phyloP scores from a whole-genome alignment of 1,140 invertebrate species.

The Dermatophagoides farinae region DNA sequence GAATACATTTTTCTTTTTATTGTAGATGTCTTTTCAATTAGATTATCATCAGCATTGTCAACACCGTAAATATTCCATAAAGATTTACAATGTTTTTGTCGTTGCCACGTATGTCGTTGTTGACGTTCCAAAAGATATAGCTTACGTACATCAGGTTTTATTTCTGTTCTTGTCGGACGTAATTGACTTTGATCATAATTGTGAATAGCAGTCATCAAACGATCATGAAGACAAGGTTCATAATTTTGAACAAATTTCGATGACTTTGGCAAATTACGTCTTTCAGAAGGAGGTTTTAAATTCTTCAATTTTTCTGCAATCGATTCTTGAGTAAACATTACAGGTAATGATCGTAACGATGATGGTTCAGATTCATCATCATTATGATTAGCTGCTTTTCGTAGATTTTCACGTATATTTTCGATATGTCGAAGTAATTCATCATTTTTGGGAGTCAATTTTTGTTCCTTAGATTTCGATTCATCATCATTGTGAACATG shows the following conservation, averaged over 20 bases:
- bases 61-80: too few relatives aligned
- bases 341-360: not conserved
- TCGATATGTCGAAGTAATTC: not conserved
- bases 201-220: not conserved
- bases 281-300: not conserved
- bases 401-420: not conserved
- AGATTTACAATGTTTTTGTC: too few relatives aligned
- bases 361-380: not conserved
- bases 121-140: not conserved
- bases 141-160: not conserved
- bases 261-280: not conserved
- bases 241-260: not conserved
- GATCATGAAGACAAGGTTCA: not conserved
- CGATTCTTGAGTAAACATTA: not conserved
- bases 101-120: too few relatives aligned
- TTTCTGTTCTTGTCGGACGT: not conserved
- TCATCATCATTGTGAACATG: not conserved
- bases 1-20: too few relatives aligned
- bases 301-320: not conserved
- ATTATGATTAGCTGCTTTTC: not conserved
- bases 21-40: too few relatives aligned
- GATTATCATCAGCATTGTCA: too few relatives aligned
- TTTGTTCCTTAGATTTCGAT: not conserved
- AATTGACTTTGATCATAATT: not conserved
- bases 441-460: not conserved